Evolutionary conservation across 2,888 invertebrate genomes (phyloP).

Genomic region (Drosophila paranaensis): DNA sequence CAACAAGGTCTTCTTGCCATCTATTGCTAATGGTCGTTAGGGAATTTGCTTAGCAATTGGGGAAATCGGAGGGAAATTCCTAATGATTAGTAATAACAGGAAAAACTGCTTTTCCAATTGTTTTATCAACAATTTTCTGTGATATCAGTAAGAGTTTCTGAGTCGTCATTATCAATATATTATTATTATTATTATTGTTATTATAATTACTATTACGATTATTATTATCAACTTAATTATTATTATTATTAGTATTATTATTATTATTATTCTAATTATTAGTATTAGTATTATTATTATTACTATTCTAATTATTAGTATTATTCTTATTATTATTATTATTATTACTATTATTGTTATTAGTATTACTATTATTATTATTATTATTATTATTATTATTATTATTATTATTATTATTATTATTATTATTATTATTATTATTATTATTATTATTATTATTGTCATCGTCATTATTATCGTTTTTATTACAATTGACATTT

Average conservation of each 20-base stretch:
- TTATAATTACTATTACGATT: neutral
- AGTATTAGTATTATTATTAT: too few species aligned
- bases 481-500: too few species aligned
- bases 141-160: neutral
- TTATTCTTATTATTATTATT: too few species aligned
- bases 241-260: neutral
- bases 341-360: too few species aligned
- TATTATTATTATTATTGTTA: neutral
- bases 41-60: neutral
- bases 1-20: constrained; percentile 13
- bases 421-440: too few species aligned
- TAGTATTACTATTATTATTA: too few species aligned
- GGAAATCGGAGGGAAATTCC: constrained; percentile 10
- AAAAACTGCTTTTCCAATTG: neutral
- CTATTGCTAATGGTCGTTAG: constrained; percentile 26
- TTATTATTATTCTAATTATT: too few species aligned
- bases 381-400: too few species aligned
- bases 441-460: neutral
- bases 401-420: too few species aligned
- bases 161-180: neutral
- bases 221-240: neutral
- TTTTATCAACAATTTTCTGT: neutral
- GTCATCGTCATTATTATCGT: neutral
- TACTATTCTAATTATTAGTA: too few species aligned
- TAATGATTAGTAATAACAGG: neutral